Evolutionary conservation across 2,113 vertebrate species (phyloP).

Genomic region (Larimichthys polyactis): DNA sequence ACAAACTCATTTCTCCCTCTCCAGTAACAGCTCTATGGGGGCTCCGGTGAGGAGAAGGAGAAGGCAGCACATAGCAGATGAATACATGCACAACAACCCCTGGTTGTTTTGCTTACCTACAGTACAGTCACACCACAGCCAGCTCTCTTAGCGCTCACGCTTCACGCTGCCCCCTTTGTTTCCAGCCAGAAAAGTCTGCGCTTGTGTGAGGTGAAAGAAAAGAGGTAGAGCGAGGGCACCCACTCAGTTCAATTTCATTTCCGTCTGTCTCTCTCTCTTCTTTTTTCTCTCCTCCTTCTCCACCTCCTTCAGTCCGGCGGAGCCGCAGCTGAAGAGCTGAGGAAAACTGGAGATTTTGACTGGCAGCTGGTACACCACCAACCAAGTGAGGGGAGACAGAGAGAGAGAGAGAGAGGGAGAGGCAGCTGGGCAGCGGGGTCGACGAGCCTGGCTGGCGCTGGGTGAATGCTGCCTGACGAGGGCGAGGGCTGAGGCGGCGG

Average conservation of each 20-base stretch:
- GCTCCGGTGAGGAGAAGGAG: constrained; percentile 42
- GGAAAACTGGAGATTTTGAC: constrained; percentile 66
- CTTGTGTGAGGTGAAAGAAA: constrained; percentile 49
- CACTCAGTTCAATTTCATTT: constrained; percentile 69
- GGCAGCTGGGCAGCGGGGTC: constrained; percentile 73
- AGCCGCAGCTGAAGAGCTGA: constrained; percentile 73
- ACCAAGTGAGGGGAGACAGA: constrained; percentile 48
- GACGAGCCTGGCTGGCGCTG: constrained; percentile 68
- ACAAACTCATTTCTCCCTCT: constrained; percentile 76
- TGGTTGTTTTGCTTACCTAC: constrained; percentile 58
- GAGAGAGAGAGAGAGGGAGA: constrained; percentile 33
- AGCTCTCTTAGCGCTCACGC: constrained; percentile 46
- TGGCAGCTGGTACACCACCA: constrained; percentile 64
- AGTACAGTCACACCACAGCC: constrained; percentile 42
- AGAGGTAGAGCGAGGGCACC: constrained; percentile 38
- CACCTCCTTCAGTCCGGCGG: constrained; percentile 72
- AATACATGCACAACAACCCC: constrained; percentile 50
- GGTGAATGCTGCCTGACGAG: constrained; percentile 80
- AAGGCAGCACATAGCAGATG: constrained; percentile 53
- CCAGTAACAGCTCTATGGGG: constrained; percentile 66
- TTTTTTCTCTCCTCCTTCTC: too few relatives aligned
- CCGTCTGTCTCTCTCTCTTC: constrained; percentile 32
- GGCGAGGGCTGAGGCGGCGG: constrained; percentile 63
- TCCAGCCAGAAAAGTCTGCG: constrained; percentile 65
- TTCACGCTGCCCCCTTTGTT: constrained; percentile 76